These are phyloP conservation scores for Apogon hyalosoma DNA, from an alignment of 2,797 vertebrate species.

Conservation along the genomic window DNA sequence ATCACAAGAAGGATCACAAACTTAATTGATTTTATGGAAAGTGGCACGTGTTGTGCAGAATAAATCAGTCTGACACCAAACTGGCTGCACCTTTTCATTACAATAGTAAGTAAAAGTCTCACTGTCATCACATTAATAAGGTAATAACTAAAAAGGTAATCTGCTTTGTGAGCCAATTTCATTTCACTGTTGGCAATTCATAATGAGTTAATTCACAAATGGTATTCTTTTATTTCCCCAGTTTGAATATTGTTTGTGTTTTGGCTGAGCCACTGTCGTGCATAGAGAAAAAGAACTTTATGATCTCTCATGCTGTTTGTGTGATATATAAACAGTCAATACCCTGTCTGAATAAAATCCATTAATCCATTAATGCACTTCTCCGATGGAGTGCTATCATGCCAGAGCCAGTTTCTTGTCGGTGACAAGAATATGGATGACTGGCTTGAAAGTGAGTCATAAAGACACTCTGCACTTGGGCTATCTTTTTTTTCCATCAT, in stretches of 20 bases:
- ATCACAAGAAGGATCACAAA: background rate
- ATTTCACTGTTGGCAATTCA: conserved; percentile 9
- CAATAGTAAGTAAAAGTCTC: conserved; percentile 19
- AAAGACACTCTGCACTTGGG: background rate
- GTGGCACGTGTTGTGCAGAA: conserved; percentile 14
- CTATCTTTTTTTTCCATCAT: conserved; percentile 5
- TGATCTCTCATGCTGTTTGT: conserved; percentile 13
- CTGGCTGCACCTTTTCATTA: conserved; percentile 24
- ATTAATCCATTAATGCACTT: conserved; percentile 27
- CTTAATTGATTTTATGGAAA: background rate
- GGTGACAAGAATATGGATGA: conserved; percentile 24
- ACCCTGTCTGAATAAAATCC: conserved; percentile 18
- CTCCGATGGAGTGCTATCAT: conserved; percentile 21
- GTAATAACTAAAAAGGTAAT: conserved; percentile 22
- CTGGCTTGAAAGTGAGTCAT: conserved; percentile 39
- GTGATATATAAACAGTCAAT: conserved; percentile 25
- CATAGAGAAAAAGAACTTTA: conserved; percentile 13
- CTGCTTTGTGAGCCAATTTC: conserved; percentile 8
- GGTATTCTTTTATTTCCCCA: conserved; percentile 8
- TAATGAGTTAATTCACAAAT: conserved; percentile 14
- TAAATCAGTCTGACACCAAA: conserved; percentile 49
- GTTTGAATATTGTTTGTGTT: conserved; percentile 23
- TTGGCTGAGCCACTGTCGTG: conserved; percentile 14
- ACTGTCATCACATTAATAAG: conserved; percentile 24
- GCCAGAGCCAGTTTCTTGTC: conserved; percentile 17